Conservation (phyloP, 2,113 vertebrate species). For the Melanotaenia duboulayi region DNA sequence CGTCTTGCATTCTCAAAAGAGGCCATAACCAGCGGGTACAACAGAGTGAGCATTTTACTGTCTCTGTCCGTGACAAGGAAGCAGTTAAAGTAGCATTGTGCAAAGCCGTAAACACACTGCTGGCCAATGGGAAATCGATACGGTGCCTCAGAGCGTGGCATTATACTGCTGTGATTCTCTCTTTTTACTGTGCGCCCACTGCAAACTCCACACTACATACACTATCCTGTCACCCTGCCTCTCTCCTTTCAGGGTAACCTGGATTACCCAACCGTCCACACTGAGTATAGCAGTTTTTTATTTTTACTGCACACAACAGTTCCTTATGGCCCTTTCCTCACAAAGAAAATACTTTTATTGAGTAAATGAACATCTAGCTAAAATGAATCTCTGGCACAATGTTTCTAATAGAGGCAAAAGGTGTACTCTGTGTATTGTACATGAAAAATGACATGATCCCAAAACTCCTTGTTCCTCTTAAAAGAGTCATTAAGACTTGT, state of each 20-base stretch:
- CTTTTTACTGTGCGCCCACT: slow-evolving; percentile 38
- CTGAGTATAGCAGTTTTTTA: slow-evolving; percentile 32
- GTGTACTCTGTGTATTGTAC: slow-evolving; percentile 17
- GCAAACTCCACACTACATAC: slow-evolving; percentile 30
- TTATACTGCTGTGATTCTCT: slow-evolving; percentile 63
- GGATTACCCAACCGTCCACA: slow-evolving; percentile 41
- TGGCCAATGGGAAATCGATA: slow-evolving; percentile 70
- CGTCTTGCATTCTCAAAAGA: slow-evolving; percentile 19
- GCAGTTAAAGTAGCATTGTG: slow-evolving; percentile 62
- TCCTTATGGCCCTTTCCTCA: slow-evolving; percentile 29
- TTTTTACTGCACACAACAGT: slow-evolving; percentile 29
- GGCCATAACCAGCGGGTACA: slow-evolving; percentile 29
- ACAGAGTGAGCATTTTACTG: slow-evolving; percentile 54
- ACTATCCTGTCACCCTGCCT: slow-evolving; percentile 23
- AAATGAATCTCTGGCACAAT: slow-evolving; percentile 24
- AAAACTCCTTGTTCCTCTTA: slow-evolving; percentile 24
- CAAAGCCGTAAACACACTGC: slow-evolving; percentile 64
- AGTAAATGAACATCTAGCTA: slow-evolving; percentile 13
- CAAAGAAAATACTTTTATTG: slow-evolving; percentile 34
- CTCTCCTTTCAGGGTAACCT: slow-evolving; percentile 34
- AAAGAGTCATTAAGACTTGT: slow-evolving; percentile 34
- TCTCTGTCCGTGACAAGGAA: slow-evolving; percentile 54
- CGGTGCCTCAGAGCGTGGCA: slow-evolving; percentile 48
- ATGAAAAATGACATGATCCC: slow-evolving; percentile 44
- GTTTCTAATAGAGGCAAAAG: slow-evolving; percentile 16